Evolutionary conservation across 2,113 vertebrate genomes (phyloP).

Genomic region (Callospermophilus lateralis): DNA sequence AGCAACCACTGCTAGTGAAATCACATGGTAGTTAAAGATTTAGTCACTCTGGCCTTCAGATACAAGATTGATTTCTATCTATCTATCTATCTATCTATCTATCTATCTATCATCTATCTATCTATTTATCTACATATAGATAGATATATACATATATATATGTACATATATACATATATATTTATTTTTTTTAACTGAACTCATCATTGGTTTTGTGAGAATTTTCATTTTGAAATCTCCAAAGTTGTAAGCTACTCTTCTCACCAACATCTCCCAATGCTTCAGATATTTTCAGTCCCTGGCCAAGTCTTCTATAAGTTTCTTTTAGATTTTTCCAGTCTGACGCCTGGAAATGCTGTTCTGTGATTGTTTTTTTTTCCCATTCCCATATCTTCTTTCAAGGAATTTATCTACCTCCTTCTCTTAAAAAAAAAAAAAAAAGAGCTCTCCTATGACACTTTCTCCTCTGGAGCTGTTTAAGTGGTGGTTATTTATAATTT

Average conservation of each 20-base stretch:
- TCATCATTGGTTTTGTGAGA: background rate
- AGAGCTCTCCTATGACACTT: background rate
- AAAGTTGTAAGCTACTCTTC: background rate
- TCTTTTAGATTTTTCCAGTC: background rate
- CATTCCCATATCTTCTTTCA: background rate
- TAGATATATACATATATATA: too few species aligned
- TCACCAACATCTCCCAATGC: background rate
- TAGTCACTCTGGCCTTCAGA: background rate
- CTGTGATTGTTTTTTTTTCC: background rate
- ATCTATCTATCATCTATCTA: too few species aligned
- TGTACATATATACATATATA: background rate
- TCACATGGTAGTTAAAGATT: background rate
- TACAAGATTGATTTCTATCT: background rate
- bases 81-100: too few species aligned
- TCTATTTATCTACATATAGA: too few species aligned
- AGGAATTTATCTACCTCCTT: background rate
- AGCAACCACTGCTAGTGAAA: background rate
- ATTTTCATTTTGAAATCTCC: background rate
- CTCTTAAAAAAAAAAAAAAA: background rate
- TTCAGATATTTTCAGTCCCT: background rate
- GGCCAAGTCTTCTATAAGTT: background rate
- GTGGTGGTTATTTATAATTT: background rate
- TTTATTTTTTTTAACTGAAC: background rate
- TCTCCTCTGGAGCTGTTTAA: background rate
- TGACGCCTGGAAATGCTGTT: background rate